A percentile compares a stretch with the other conserved stretches of the same genome.
Evolutionary conservation across 2,113 vertebrate species (phyloP).

Genomic region (Hucho hucho): DNA sequence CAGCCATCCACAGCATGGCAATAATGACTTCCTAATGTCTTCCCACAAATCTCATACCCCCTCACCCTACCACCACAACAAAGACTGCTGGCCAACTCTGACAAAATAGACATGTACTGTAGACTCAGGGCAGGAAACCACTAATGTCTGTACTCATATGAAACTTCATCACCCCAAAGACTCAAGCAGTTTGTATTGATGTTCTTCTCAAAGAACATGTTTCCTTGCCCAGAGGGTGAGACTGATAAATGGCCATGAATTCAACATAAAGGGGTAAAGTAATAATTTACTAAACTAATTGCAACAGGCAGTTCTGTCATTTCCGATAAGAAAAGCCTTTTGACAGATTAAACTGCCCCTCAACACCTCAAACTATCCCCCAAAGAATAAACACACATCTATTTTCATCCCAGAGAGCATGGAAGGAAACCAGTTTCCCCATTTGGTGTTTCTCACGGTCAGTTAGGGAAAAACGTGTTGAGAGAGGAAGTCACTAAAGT

Average conservation of each 20-base stretch:
- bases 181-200: constrained; percentile 13
- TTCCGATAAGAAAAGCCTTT: constrained; percentile 4
- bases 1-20: constrained; percentile 27
- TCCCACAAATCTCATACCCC: constrained; percentile 60
- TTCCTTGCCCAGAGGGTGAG: constrained; percentile 31
- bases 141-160: neutral
- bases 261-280: no score
- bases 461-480: constrained; percentile 45
- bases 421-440: constrained; percentile 55
- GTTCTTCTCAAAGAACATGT: constrained; percentile 30
- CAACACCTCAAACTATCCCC: constrained; percentile 43
- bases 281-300: neutral
- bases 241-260: no score
- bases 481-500: constrained; percentile 38
- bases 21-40: constrained; percentile 37
- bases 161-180: no score
- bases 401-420: constrained; percentile 36
- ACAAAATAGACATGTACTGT: constrained; percentile 11
- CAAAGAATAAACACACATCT: constrained; percentile 37
- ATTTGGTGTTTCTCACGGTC: constrained; percentile 62
- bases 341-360: neutral
- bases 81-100: constrained; percentile 42
- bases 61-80: constrained; percentile 53
- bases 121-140: constrained; percentile 5
- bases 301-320: neutral